Base-by-base conservation (phyloP, 2,797 vertebrate genomes). In the Alca torda region DNA sequence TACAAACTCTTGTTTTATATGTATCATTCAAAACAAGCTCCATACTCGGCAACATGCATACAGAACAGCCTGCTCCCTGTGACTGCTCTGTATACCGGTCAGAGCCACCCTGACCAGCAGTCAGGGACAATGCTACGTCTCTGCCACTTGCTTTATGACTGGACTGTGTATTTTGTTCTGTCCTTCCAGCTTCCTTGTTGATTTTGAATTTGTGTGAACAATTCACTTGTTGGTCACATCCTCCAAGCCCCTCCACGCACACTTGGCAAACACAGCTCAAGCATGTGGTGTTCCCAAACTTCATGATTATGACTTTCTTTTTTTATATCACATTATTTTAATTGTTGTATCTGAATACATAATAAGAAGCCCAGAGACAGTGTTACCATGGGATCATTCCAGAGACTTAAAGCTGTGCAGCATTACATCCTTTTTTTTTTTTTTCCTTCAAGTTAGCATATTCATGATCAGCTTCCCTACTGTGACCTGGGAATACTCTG, bases 361-460 rank as follows among this genome's bases (percentile, higher is more conserved):
- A 93, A 87, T 50, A 78, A 91, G 87, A 89, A 92, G 37, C 84
- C 72, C 81, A 85, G 79, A 94, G 90, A 68, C 53, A 80, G 65
- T 92, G 87, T 91, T 96, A 94, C 92, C 95, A 96, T 92, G 92
- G 94, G 95, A 95, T 91, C 89, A 87, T 85, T 78, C 46, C 12
- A 64, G 59, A 90, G 63, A 82, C 57, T 46, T 67, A 87, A 86
- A 85, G 81, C 76, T 81, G 39, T 74, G 64, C 65, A 89, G 61
- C 35, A 78, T 48, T 61, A n/a, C 10, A 48, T 13, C n/a, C 14
- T 0, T 5, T 53, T 41, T 54, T 39, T 46, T 45, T 45, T 45
- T 73, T 60, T 68, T 39, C 15, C 15, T 24, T 51, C 6, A 86
- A 57, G 50, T 46, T 59, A 13, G 51, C 21, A 13, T 46, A 18